Evolutionary conservation across 2,797 vertebrate species (phyloP), one percentile per base, ranked within the genome.

Genomic region (Amphiprion clarkii): DNA sequence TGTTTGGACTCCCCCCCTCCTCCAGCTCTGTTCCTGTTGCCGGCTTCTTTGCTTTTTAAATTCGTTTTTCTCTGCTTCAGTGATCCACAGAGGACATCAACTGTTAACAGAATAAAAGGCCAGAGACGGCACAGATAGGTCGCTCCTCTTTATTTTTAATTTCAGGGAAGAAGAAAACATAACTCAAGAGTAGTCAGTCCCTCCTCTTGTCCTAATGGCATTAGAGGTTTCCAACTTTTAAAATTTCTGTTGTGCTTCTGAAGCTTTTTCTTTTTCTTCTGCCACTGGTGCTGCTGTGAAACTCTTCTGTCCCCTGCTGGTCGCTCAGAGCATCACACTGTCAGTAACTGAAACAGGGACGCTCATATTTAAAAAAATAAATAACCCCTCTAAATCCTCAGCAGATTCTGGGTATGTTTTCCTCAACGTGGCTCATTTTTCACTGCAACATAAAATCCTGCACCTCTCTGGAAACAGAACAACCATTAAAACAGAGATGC

Each of bases 21-120:
- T 44, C 51, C 16, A 29, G 23, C 60, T 70, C 57, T 11, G 33
- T 65, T 77, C 67, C 69, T 59, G 55, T 56, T 17, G 36, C 58
- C 54, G 5, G 62, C 54, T 66, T 51, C 61, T 65, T 57, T 67
- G 55, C 10, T 76, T 69, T 78, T 36, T 36, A 36, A 72, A 79
- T 76, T 80, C 14, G 23, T 64, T 71, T 76, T 60, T 71, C 71
- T 82, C 63, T 76, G 88, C 82, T 80, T 39, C 74, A 72, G 19
- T 79, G 81, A 83, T 31, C 59, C 44, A n/a, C 83, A 70, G 81
- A 31, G 71, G 49, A 63, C 71, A 25, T 19, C 21, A 40, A 39
- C 27, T 29, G 46, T 46, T 64, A 44, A 53, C 65, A 29, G 4
- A 13, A 31, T 31, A 31, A 31, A 31, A 58, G 31, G 42, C 19